phyloP scores from a whole-genome alignment of 2,797 vertebrate genomes.

The Pogoniulus pusillus region DNA sequence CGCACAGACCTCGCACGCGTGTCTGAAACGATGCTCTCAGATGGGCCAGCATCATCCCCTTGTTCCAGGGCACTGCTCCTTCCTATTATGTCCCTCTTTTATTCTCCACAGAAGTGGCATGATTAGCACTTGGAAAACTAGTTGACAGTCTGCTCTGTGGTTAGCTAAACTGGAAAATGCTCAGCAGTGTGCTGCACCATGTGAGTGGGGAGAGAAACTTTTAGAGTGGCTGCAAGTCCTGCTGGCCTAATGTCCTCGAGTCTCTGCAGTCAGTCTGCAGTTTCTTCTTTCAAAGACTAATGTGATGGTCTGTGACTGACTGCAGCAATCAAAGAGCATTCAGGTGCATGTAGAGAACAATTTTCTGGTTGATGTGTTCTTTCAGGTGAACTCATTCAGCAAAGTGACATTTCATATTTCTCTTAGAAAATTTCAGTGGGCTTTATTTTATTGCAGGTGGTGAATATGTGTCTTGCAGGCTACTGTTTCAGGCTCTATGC shows the following conservation, averaged over 20 bases:
- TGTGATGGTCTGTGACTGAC: constrained; percentile 51
- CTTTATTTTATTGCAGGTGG: not conserved
- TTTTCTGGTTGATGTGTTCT: constrained; percentile 62
- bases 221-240: constrained; percentile 6
- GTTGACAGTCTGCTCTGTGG: constrained; percentile 34
- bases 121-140: constrained; percentile 45
- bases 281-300: constrained; percentile 51
- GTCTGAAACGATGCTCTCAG: not conserved
- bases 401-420: constrained; percentile 38
- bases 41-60: not conserved
- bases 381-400: constrained; percentile 43
- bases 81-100: constrained; percentile 14
- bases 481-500: constrained; percentile 32
- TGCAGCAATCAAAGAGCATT: constrained; percentile 67
- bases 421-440: not conserved
- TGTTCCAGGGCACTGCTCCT: not conserved
- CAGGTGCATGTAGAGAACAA: constrained; percentile 63
- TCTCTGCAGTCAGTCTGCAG: constrained; percentile 28
- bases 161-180: constrained; percentile 9
- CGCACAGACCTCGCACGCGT: not conserved
- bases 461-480: not conserved
- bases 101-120: constrained; percentile 39
- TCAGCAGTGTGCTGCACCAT: not conserved
- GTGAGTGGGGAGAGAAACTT: not conserved
- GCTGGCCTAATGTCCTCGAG: constrained; percentile 44